phyloP scores from a whole-genome alignment of 2,113 vertebrate species.

The Laticauda laticaudata region DNA sequence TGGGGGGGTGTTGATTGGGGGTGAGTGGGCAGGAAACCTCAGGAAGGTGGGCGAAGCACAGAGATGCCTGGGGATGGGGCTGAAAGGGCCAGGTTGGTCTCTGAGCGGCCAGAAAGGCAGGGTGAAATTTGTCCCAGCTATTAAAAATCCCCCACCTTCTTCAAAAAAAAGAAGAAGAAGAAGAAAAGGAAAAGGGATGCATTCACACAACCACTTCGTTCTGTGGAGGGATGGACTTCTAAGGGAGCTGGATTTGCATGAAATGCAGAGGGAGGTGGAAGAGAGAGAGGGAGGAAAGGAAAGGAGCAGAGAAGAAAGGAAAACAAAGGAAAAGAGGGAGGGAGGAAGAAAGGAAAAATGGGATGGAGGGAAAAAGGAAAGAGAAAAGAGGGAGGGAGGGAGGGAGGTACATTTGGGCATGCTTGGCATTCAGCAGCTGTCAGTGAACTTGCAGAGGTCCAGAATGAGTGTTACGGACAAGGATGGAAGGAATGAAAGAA shows the following conservation, averaged over 20 bases:
- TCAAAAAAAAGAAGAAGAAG: neutral
- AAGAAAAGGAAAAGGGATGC: neutral
- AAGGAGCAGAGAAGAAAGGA: too few species aligned
- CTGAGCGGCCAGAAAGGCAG: neutral
- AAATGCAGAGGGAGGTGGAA: neutral
- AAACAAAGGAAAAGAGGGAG: neutral
- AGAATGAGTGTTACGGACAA: too few species aligned
- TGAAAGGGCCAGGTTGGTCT: neutral
- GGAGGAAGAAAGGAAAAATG: too few species aligned
- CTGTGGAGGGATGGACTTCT: neutral
- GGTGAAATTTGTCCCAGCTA: neutral
- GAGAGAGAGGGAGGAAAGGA: too few species aligned
- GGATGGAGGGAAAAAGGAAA: too few species aligned
- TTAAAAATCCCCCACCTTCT: neutral
- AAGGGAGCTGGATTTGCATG: neutral
- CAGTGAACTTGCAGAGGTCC: too few species aligned
- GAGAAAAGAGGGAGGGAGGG: too few species aligned
- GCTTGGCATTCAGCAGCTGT: too few species aligned
- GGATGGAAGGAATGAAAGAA: neutral
- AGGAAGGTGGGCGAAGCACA: neutral
- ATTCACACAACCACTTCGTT: neutral
- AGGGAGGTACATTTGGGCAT: too few species aligned
- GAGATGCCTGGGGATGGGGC: neutral
- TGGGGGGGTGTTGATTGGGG: neutral
- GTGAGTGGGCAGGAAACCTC: neutral